These are phyloP conservation scores for Haliaeetus leucogaster DNA, from an alignment of 2,113 vertebrate species.

Conservation along the genomic window DNA sequence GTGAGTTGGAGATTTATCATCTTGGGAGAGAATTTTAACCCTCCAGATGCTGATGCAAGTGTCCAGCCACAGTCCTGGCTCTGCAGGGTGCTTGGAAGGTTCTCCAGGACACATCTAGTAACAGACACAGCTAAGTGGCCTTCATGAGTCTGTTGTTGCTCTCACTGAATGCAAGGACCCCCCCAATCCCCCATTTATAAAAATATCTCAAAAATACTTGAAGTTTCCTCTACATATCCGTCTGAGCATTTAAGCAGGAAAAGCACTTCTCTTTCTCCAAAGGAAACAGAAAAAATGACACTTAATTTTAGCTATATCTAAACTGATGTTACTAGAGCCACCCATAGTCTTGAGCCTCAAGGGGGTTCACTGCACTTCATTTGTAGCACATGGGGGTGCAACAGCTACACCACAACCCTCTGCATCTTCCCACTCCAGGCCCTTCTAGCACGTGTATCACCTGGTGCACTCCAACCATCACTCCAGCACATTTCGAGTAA, in stretches of 20 bases:
- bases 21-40: background rate
- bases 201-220: background rate
- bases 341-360: background rate
- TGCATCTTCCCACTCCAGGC: background rate
- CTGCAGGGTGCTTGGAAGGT: background rate
- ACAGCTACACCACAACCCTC: background rate
- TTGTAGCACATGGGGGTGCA: background rate
- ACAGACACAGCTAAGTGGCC: background rate
- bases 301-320: background rate
- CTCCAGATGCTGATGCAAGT: background rate
- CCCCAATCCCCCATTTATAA: background rate
- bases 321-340: background rate
- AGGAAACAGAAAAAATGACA: background rate
- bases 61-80: background rate
- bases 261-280: background rate
- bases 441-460: accelerated
- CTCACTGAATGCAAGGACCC: background rate
- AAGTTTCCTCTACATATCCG: background rate
- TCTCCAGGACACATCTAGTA: background rate
- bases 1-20: background rate
- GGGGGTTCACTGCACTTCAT: background rate
- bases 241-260: background rate
- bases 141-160: background rate
- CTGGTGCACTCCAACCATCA: too few relatives aligned
- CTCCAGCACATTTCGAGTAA: background rate